phyloP scores from a whole-genome alignment of 2,888 invertebrate genomes.

The Drosophila hamatofila region DNA sequence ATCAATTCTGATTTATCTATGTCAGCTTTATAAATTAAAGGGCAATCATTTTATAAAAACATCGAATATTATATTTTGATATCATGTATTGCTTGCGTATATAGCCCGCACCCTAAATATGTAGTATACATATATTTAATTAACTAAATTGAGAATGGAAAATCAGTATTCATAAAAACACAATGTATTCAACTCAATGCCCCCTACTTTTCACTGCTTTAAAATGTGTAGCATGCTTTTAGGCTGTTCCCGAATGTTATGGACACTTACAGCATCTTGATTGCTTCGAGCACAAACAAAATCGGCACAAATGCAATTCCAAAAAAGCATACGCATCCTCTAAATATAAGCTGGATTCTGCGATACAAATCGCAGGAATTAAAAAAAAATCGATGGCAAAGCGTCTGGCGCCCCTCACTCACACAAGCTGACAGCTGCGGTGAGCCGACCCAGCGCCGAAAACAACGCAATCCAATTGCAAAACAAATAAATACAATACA shows the following conservation, averaged over 20 bases:
- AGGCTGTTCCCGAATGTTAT: slow-evolving; percentile 32
- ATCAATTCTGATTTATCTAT: neutral
- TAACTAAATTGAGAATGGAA: too few species aligned
- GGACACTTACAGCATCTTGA: neutral
- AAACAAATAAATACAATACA: slow-evolving; percentile 24
- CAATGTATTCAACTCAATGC: too few species aligned
- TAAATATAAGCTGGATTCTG: slow-evolving; percentile 20
- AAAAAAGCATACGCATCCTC: neutral
- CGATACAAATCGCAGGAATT: slow-evolving; percentile 47
- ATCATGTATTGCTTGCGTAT: too few species aligned
- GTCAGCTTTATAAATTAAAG: too few species aligned
- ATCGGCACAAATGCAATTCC: slow-evolving; percentile 5
- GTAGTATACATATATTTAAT: too few species aligned
- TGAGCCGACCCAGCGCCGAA: slow-evolving; percentile 30
- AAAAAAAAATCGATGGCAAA: slow-evolving; percentile 29
- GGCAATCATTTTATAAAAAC: too few species aligned
- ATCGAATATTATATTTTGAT: too few species aligned
- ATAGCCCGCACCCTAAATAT: neutral
- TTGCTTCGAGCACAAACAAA: neutral
- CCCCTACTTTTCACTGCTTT: neutral
- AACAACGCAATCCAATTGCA: slow-evolving; percentile 25
- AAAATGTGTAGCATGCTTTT: slow-evolving; percentile 43
- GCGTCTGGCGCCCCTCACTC: slow-evolving; percentile 52
- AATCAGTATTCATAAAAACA: too few species aligned
- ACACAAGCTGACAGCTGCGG: slow-evolving; percentile 68